A percentile compares a stretch with the other conserved stretches of the same genome.
Conservation (phyloP, 2,113 vertebrate species). For the Phylloscopus whistleri region DNA sequence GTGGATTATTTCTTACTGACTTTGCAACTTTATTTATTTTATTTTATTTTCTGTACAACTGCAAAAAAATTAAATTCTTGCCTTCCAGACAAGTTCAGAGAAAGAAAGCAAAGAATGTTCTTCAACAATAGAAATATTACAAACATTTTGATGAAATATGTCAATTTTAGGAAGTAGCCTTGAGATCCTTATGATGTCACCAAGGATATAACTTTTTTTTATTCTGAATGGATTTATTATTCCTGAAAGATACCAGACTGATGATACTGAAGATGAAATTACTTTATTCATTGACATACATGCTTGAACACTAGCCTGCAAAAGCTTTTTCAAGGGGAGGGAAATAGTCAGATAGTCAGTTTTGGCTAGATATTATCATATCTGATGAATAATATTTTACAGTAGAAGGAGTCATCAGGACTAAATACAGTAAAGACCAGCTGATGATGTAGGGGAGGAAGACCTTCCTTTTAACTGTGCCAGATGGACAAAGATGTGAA, state of each 20-base stretch:
- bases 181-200: not conserved
- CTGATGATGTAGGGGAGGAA: not conserved
- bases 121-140: not conserved
- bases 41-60: not conserved
- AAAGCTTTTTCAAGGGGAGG: not conserved
- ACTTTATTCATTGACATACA: not conserved
- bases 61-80: not conserved
- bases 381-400: not conserved
- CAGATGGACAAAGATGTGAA: fast-evolving
- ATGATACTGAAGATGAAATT: not conserved
- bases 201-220: not conserved
- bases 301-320: not conserved
- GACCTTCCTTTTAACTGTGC: not conserved
- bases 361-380: not conserved
- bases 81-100: not conserved
- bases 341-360: not conserved
- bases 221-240: not conserved
- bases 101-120: not conserved
- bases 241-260: not conserved
- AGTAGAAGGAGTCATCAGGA: not conserved
- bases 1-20: not conserved
- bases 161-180: not conserved
- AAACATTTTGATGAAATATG: not conserved
- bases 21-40: not conserved
- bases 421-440: not conserved